Base-by-base conservation (phyloP, 1,140 invertebrate species). In the Scylla paramamosain region DNA sequence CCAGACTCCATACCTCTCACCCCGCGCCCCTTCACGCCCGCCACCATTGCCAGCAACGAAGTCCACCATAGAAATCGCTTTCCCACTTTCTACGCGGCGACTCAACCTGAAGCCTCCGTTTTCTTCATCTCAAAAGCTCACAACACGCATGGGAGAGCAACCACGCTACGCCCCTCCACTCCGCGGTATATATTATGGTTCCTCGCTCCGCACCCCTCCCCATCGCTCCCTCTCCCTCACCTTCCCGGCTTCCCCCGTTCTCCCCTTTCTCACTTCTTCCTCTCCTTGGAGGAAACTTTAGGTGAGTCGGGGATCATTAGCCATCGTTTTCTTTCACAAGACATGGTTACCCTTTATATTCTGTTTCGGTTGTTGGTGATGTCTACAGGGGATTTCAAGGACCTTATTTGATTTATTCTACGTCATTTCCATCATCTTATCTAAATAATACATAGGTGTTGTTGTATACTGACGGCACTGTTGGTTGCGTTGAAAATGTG, bases 81-180 rank as follows among this genome's bases (percentile, higher is more conserved):
- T 93, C 92, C 92, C 92, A 93, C 0, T 93, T 93, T 93, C 92
- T 93, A 93, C 92, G 92, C 92, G 83, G 28, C 92, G 83, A 16
- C 83, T 32, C 32, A 29, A 46, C 83, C 28, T 87, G 84, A 93
- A 87, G 87, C 25, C 83, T 87, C 83, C 84, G 92, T 93, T 93
- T 93, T 93, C 92, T 93, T 48, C 83, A 93, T 59, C 59, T 86
- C 84, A 87, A 93, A 93, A 88, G 10, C 84, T 52, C 29, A 29
- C 67, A 77, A 48, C 52, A 91, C 89, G 89, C 89, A 52, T 91
- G 89, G 89, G 52, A 91, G 89, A 91, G 89, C 45, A 20, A 48
- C 89, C 46, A 25, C 52, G 45, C 46, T 91, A 91, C 86, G 86
- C 86, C 45, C 31, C 86, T 88, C 86, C 45, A 88, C 86, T 46